Conservation (phyloP, 2,113 vertebrate genomes). For the Protobothrops mucrosquamatus region DNA sequence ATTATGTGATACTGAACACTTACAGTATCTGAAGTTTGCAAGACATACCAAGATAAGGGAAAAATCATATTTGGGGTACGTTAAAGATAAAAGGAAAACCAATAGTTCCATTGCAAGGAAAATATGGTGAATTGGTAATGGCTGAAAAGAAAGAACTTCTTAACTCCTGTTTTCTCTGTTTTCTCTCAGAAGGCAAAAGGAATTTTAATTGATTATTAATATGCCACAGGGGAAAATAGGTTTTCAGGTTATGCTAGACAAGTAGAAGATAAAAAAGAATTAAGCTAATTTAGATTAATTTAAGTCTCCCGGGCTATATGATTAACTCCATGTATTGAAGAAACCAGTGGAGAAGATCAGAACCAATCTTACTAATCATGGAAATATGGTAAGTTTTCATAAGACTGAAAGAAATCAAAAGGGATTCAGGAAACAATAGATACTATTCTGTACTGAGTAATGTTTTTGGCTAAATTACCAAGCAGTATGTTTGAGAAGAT, state of each 20-base stretch:
- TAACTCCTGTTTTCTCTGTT: neutral
- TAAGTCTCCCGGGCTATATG: neutral
- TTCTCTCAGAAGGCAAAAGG: neutral
- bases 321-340: neutral
- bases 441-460: neutral
- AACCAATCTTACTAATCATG: neutral
- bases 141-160: neutral
- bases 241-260: neutral
- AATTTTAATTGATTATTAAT: neutral
- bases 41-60: neutral
- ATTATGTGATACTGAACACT: neutral
- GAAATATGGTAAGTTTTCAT: neutral
- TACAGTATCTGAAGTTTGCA: too few species aligned
- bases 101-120: neutral
- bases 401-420: neutral
- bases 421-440: neutral
- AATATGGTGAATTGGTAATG: neutral
- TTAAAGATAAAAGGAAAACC: neutral
- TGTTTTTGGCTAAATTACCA: neutral
- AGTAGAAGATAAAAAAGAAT: neutral
- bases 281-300: neutral
- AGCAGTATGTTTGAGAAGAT: neutral
- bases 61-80: neutral
- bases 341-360: neutral
- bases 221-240: neutral